Base-by-base conservation (phyloP, 2,888 invertebrate genomes). In the Apotomis turbidana region DNA sequence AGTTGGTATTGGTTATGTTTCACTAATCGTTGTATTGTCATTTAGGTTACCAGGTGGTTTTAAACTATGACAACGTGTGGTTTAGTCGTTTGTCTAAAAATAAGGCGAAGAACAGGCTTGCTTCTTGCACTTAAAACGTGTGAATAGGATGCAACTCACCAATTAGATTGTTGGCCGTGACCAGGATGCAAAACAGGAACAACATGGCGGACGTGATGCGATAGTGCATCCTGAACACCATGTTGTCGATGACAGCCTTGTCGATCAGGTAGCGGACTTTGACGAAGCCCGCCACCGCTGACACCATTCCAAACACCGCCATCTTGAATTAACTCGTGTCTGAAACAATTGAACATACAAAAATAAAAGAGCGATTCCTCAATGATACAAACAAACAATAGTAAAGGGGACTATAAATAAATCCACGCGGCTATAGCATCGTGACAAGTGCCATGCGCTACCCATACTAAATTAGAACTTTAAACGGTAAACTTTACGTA, bases 141-240 rank as follows among this genome's bases (percentile, higher is more conserved):
- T 57, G 49, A 49, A 41, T 41, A 51, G 36, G 10, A 55, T 36
- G 52, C 46, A 71, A 94, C 95, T 96, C 94, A 97, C 97, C 98
- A 90, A 98, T 97, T 79, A 98, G 95, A 91, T 97, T 97, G 90
- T 97, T 97, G 77, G 97, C 97, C 44, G 97, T 97, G 76, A 97
- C 97, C 81, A 98, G 96, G 81, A 98, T 96, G 88, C 97, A 97
- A 88, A 96, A 96, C 69, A 97, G 95, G 90, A 98, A 97, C 77
- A 98, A 93, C 80, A 97, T 96, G 71, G 97, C 97, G 63, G 97
- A 96, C 55, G 97, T 97, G 87, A 97, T 96, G 88, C 97, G 95
- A 90, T 98, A 98, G 90, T 98, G 97, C 87, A 97, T 96, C 81
- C 97, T 94, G 92, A 98, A 98, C 74, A 97, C 95, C 95, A 97